Percentiles rank a stretch among this genome's conserved stretches.
These are phyloP conservation scores for Hetaerina americana DNA, from an alignment of 1,140 invertebrate genomes.

Conservation along the genomic window DNA sequence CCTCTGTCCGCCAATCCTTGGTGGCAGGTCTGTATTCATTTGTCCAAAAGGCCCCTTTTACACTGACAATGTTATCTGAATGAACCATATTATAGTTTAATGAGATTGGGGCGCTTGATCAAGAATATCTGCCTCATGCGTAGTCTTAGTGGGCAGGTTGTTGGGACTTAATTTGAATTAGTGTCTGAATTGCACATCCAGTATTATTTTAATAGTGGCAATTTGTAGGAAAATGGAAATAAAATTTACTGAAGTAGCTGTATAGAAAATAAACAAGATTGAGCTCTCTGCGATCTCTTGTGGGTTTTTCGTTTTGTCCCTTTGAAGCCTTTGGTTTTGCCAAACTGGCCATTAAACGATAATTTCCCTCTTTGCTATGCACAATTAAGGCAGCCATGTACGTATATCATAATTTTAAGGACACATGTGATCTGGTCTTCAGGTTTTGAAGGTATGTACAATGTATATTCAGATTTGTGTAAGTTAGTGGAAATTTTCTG, in stretches of 20 bases:
- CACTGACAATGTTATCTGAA: not conserved
- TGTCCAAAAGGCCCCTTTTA: not conserved
- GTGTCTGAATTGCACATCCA: not conserved
- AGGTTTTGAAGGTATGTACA: not conserved
- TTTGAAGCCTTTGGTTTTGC: not conserved
- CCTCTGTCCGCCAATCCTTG: constrained; percentile 27
- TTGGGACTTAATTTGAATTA: not conserved
- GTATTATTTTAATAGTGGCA: constrained; percentile 8
- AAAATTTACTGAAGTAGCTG: constrained; percentile 19
- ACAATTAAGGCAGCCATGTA: not conserved
- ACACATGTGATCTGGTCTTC: not conserved
- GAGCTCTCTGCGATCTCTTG: not conserved
- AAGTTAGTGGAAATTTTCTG: too few relatives aligned
- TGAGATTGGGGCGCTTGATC: not conserved
- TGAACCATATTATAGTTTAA: not conserved
- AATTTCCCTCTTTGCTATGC: not conserved
- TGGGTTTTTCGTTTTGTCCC: not conserved
- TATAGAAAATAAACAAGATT: constrained; percentile 22
- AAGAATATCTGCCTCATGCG: not conserved
- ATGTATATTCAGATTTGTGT: too few relatives aligned
- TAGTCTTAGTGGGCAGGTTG: not conserved
- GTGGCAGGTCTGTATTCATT: not conserved
- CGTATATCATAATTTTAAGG: not conserved
- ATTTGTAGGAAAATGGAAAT: constrained; percentile 15
- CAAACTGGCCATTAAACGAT: not conserved